These are phyloP conservation scores for Caenorhabditis panamensis DNA, from an alignment of 2,888 invertebrate species.

Conservation along the genomic window DNA sequence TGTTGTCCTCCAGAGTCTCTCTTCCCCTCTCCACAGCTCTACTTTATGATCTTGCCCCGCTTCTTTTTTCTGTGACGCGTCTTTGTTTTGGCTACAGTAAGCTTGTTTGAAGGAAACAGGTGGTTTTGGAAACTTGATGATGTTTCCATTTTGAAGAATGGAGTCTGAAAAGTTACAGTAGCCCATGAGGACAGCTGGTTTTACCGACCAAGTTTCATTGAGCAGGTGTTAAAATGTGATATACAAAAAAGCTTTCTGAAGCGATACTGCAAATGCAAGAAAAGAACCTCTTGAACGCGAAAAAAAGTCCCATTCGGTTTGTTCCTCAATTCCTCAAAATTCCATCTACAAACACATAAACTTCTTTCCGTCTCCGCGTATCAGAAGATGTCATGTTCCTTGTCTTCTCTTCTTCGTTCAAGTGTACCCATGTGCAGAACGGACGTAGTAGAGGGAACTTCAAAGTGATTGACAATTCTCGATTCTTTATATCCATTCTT, in stretches of 20 bases:
- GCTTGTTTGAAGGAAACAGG: neutral
- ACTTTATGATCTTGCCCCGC: constrained; percentile 53
- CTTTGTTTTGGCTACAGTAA: neutral
- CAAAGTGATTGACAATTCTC: constrained; percentile 44
- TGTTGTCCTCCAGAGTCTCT: constrained; percentile 4
- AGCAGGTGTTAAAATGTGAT: neutral
- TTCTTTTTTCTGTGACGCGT: constrained; percentile 12
- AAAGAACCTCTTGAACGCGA: too few species aligned
- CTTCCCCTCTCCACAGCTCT: constrained; percentile 26
- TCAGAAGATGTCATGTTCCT: neutral
- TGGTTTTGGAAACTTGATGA: too few species aligned
- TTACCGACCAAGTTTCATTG: neutral
- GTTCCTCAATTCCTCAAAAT: too few species aligned
- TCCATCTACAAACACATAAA: constrained; percentile 1
- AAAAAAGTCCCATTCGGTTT: constrained; percentile 1
- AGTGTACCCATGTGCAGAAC: constrained; percentile 10
- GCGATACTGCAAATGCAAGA: too few species aligned
- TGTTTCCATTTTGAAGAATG: neutral
- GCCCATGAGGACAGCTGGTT: neutral
- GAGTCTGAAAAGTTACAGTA: neutral
- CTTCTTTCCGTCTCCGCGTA: neutral
- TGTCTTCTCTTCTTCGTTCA: constrained; percentile 8
- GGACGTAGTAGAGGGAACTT: constrained; percentile 27
- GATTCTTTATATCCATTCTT: constrained; percentile 1
- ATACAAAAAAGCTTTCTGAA: neutral